These are phyloP conservation scores for Frankliniella intonsa DNA, from an alignment of 2,888 invertebrate genomes.

Conservation along the genomic window DNA sequence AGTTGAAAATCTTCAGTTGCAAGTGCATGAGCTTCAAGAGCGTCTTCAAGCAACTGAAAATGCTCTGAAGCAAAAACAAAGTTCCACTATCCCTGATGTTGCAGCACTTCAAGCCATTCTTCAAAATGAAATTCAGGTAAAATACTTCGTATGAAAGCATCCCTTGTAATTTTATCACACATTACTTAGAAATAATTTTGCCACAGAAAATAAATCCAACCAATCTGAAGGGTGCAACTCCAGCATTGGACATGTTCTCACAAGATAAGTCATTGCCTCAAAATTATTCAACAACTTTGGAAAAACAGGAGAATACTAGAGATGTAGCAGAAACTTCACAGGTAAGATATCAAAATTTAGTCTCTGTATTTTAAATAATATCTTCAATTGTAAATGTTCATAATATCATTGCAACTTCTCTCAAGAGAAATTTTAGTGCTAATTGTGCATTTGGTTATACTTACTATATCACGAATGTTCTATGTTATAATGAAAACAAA, in stretches of 20 bases:
- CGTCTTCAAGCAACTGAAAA: neutral
- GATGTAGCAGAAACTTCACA: neutral
- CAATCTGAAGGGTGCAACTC: neutral
- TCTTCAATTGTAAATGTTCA: neutral
- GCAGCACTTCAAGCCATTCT: neutral
- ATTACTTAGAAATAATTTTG: neutral
- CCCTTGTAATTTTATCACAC: too few species aligned
- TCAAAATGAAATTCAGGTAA: neutral
- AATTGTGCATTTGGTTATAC: too few species aligned
- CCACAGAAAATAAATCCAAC: neutral
- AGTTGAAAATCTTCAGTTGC: neutral
- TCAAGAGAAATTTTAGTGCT: too few species aligned
- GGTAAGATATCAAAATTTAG: too few species aligned
- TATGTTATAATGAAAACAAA: too few species aligned
- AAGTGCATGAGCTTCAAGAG: neutral
- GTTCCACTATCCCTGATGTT: neutral
- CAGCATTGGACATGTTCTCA: neutral
- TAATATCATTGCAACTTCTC: neutral
- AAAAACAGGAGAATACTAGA: neutral
- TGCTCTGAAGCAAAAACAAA: neutral
- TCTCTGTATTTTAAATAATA: neutral
- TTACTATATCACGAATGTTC: too few species aligned
- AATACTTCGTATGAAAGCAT: neutral
- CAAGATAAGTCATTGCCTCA: neutral
- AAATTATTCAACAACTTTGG: neutral